These are phyloP conservation scores for Rousettus madagascariensis DNA, from an alignment of 2,797 vertebrate species.

Conservation along the genomic window DNA sequence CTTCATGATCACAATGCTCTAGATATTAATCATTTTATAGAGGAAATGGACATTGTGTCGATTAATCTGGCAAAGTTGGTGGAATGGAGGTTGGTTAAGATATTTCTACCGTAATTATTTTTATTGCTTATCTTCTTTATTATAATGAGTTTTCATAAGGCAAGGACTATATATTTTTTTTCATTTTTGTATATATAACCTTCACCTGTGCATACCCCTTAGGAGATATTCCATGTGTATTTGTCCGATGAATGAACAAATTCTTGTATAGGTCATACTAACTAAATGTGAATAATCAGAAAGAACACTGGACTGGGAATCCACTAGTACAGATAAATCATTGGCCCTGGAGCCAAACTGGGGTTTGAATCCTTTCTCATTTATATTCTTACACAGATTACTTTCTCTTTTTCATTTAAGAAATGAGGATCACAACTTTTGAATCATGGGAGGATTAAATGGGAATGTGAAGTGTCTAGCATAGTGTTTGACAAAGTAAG, in stretches of 20 bases:
- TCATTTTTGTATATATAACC: background rate
- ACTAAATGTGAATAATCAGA: conserved; percentile 41
- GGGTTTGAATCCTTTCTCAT: background rate
- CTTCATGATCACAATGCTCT: background rate
- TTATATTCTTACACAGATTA: background rate
- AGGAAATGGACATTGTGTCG: background rate
- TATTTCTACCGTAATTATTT: background rate
- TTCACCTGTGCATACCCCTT: background rate
- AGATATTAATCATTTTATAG: background rate
- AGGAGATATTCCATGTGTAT: background rate
- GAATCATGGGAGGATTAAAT: background rate
- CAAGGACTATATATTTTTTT: background rate
- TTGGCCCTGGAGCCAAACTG: background rate
- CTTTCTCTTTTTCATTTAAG: background rate
- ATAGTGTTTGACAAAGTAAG: background rate
- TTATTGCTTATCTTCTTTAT: background rate
- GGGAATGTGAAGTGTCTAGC: background rate
- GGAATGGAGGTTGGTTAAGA: background rate
- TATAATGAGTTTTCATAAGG: background rate
- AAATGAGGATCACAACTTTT: background rate
- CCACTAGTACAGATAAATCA: background rate
- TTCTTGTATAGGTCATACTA: background rate
- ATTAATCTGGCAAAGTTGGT: background rate
- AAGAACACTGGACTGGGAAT: background rate
- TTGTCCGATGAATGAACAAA: background rate